Percentiles rank a stretch among this genome's conserved stretches.
These are phyloP conservation scores for Zaprionus lachaisei DNA, from an alignment of 1,140 invertebrate genomes.

Conservation along the genomic window DNA sequence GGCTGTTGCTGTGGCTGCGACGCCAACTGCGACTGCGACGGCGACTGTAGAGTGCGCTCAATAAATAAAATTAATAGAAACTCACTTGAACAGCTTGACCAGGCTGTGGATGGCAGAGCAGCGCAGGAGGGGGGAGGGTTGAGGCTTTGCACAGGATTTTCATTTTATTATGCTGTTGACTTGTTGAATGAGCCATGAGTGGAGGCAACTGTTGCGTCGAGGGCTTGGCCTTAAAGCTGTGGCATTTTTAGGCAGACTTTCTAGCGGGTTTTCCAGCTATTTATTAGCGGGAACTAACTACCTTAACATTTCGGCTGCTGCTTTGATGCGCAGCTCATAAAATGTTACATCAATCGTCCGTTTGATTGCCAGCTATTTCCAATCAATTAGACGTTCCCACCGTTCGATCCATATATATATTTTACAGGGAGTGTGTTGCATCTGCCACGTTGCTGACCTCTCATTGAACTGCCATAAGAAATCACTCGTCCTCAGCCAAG, in stretches of 20 bases:
- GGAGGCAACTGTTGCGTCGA: conserved; percentile 62
- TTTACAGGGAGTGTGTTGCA: conserved; percentile 37
- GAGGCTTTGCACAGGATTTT: conserved; percentile 38
- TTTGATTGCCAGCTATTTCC: conserved; percentile 16
- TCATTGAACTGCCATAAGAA: conserved; percentile 80
- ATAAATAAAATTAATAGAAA: conserved; percentile 82
- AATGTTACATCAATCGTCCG: not conserved
- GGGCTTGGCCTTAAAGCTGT: conserved; percentile 46
- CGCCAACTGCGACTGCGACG: not conserved
- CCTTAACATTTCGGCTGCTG: not conserved
- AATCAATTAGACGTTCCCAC: conserved; percentile 45
- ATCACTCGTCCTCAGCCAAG: conserved; percentile 59
- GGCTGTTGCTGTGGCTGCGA: not conserved
- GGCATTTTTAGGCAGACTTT: not conserved
- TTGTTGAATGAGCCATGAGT: conserved; percentile 69
- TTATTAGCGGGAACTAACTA: not conserved
- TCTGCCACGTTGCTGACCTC: conserved; percentile 73
- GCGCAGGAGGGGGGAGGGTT: conserved; percentile 10
- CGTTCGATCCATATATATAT: conserved; percentile 20
- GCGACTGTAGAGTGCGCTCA: conserved; percentile 56
- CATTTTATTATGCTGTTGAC: conserved; percentile 71
- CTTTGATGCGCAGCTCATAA: conserved; percentile 5
- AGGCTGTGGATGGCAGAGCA: conserved; percentile 14
- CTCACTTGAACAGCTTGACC: conserved; percentile 74
- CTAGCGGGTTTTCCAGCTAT: not conserved